These are phyloP conservation scores for Micronisus gabar DNA, from an alignment of 2,113 vertebrate species.

Conservation along the genomic window DNA sequence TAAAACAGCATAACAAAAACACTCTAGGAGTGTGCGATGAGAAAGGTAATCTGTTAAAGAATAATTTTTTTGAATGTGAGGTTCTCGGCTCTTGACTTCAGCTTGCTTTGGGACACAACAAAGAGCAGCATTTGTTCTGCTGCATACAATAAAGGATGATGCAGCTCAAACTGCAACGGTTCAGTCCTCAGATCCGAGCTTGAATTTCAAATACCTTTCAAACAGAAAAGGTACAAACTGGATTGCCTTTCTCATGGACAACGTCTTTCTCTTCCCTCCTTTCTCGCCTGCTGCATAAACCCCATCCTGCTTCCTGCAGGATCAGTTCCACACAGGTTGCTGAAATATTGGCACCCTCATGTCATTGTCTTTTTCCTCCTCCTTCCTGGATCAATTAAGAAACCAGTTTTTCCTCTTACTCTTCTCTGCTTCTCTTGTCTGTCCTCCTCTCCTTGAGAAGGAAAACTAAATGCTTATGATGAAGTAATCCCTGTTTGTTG, in stretches of 20 bases:
- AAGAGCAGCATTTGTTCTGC: constrained; percentile 36
- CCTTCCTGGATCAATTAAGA: constrained; percentile 54
- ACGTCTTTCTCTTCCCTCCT: not conserved
- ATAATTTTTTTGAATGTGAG: not conserved
- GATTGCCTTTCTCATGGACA: not conserved
- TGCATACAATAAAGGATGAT: not conserved
- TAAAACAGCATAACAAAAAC: not conserved
- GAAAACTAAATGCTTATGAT: constrained; percentile 19
- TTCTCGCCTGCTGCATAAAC: not conserved
- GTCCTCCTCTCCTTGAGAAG: not conserved
- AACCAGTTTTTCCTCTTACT: constrained; percentile 70
- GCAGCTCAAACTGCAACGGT: not conserved
- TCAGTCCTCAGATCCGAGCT: not conserved
- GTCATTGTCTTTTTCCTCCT: constrained; percentile 47
- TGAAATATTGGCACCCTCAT: constrained; percentile 45
- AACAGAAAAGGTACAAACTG: not conserved
- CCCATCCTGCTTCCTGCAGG: not conserved
- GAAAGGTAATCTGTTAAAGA: not conserved
- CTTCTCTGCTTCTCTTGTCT: not conserved
- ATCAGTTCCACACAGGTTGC: constrained; percentile 24
- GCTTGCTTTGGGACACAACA: not conserved
- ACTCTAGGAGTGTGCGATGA: not conserved
- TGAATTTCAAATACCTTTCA: constrained; percentile 44
- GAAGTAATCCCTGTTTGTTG: constrained; percentile 45
- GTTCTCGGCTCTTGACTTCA: not conserved